Base-by-base conservation (phyloP, 2,797 vertebrate genomes). In the Sternarchorhynchus goeldii region DNA sequence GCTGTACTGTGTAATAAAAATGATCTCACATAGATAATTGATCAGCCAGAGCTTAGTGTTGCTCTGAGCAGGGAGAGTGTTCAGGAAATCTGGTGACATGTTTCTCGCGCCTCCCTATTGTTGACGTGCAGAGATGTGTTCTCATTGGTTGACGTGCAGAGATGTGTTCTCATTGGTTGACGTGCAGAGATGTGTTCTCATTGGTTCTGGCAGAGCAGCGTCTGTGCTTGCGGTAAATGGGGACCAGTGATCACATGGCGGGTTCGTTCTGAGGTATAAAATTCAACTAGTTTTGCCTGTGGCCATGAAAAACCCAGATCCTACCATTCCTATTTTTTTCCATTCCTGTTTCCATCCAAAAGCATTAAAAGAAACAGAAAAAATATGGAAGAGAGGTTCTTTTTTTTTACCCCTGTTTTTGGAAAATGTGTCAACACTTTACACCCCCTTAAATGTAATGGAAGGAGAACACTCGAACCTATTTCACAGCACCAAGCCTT, bases 401-500 rank as follows among this genome's bases (percentile, higher is more conserved):
- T 65, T 78, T 65, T 78, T 60, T 85, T 84, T 85, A 89, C 87
- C 75, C 60, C 36, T 21, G 6, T 7, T 59, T 55, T 12, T 29
- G 7, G 88, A 87, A 86, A 82, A 84, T 84, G 81, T 32, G 89
- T 83, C 32, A 6, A 0, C 34, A 74, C 21, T 39, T 31, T 57
- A 10, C 53, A 25, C 41, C 50, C 70, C 31, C 17, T 63, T 58
- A 71, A 55, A 12, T 5, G 20, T 20, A 62, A 50, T 45, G 60
- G 58, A 25, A 36, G 17, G 60, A 6, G 45, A 56, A 63, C 20
- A 50, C 45, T 41, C 32, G 21, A 77, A 73, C 79, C 95, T 95
- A 96, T 91, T 96, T 95, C 90, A 95, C 95, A 89, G 95, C 91
- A 86, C 94, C 95, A 85, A 96, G 95, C 92, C 91, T 95, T 94